Evolutionary conservation across 2,888 invertebrate species (phyloP).

Genomic region (Cheiracanthium punctorium): DNA sequence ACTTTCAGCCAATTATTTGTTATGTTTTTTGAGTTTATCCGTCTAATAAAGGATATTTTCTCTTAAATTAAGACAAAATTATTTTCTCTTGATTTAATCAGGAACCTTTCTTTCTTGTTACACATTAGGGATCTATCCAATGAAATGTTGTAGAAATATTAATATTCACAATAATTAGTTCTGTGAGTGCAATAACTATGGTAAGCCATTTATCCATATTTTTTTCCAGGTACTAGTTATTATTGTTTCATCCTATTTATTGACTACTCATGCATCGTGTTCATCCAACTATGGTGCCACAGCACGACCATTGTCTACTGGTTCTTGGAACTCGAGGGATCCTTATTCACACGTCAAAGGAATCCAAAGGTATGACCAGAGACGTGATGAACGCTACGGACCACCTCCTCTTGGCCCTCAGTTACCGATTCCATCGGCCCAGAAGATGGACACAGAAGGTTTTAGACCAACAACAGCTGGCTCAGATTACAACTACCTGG

Average conservation of each 20-base stretch:
- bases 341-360: constrained; percentile 43
- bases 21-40: too few relatives aligned
- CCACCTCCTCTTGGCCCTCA: constrained; percentile 52
- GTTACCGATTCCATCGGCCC: constrained; percentile 28
- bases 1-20: too few relatives aligned
- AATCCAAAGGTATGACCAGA: constrained; percentile 10
- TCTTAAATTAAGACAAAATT: too few relatives aligned
- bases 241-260: background rate
- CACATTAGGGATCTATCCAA: too few relatives aligned
- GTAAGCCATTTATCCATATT: too few relatives aligned
- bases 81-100: too few relatives aligned
- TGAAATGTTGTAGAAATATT: too few relatives aligned
- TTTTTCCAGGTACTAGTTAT: constrained; percentile 8
- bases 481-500: constrained; percentile 36
- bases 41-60: too few relatives aligned
- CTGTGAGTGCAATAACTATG: too few relatives aligned
- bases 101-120: too few relatives aligned
- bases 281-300: constrained; percentile 39
- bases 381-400: constrained; percentile 18
- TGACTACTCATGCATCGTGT: constrained; percentile 14
- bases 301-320: background rate
- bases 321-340: constrained; percentile 35
- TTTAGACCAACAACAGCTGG: constrained; percentile 16
- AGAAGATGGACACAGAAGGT: background rate
- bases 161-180: too few relatives aligned